Base-by-base conservation (phyloP, 2,113 vertebrate genomes). In the Martes martes region DNA sequence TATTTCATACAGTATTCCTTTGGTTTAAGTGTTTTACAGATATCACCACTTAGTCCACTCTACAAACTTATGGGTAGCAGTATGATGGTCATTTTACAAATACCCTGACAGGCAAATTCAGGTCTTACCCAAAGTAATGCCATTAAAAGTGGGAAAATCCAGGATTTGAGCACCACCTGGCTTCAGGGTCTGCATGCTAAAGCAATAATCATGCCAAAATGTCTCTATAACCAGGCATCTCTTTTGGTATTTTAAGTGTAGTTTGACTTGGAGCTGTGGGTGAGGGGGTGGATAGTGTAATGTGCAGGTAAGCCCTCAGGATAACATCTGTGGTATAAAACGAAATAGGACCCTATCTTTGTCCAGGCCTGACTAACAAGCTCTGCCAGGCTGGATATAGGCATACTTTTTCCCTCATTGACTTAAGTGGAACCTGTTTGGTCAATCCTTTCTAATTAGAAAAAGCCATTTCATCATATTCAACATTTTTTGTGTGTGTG, bases 381-480 rank as follows among this genome's bases (percentile, higher is more conserved):
- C 23, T 95, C 33, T 73, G 39, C 45, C 73, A 91, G 24, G 4
- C 55, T 52, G 42, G 19, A 69, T 0, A 0, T 9, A 1, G 52
- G 9, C 3, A 23, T 65, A 28, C 16, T 39, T 59, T 89, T 83
- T 57, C 28, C 45, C 15, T 82, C 26, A 57, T 8, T 78, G 71
- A 73, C 52, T 83, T 52, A 91, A 94, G 50, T 85, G 42, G 26
- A 81, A 90, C 1, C 33, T 91, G 33, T 82, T 76, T 61, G 42
- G 26, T 65, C 33, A 92, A 3, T 57, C 1, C 2, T 92, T 84
- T 96, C 57, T 50, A 45, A 96, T 84, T 85, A 95, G 28, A 67
- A 92, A 74, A 91, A 59, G 18, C 47, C n/a, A 86, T 95, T 96
- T 94, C 78, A 67, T 86, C 13, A 61, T 93, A 84, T 96, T 71